Base-by-base conservation (phyloP, 37 sponge, comb jelly and placozoan species). In the Spongia lamella region DNA sequence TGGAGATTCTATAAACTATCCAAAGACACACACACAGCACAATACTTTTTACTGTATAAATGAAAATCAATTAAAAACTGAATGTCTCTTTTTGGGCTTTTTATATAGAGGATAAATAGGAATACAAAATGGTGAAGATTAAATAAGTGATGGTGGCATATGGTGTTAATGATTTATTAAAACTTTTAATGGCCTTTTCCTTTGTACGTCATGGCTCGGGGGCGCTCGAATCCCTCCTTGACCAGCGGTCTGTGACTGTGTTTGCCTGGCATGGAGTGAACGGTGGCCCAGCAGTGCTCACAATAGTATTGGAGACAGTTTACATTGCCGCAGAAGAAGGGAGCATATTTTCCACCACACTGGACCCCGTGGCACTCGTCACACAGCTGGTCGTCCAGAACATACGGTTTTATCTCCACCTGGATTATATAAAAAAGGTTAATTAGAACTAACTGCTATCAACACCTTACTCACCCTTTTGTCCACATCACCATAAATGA, bases 361-460 rank as follows among this genome's bases (percentile, higher is more conserved):
- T 89, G 92, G 2, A 86, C 81, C 2, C 98, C 98, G 67, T 86
- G 77, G 62, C 98, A 97, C 63, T 97, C 90, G 65, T 97, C 98
- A 87, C 98, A 97, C 68, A 91, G 33, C 73, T 94, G 95, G 71
- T 86, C 95, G 33, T 97, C 98, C 64, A 93, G 73, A 1, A 97
- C 92, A 73, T 94, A 97, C 0, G 98, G 98, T 72, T 97, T 93
- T 24, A 97, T 75, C 62, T 97, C 98, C 34, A 97, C 77, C 96
- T 96, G 72, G 14, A 29, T 36, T 52, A 11, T 24, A 25, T 60
- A 0, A 19, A 3, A 40, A 58, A 37, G 22, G 31, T 38, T 15
- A 70, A 15, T 20, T 25, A 56, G 0, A 64, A 20, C 34, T 34
- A 64, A 32, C 38, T 29, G 16, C 9, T 7, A 27, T 29, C 20